Evolutionary conservation across 2,797 vertebrate species (phyloP).

Genomic region (Falco concolor): DNA sequence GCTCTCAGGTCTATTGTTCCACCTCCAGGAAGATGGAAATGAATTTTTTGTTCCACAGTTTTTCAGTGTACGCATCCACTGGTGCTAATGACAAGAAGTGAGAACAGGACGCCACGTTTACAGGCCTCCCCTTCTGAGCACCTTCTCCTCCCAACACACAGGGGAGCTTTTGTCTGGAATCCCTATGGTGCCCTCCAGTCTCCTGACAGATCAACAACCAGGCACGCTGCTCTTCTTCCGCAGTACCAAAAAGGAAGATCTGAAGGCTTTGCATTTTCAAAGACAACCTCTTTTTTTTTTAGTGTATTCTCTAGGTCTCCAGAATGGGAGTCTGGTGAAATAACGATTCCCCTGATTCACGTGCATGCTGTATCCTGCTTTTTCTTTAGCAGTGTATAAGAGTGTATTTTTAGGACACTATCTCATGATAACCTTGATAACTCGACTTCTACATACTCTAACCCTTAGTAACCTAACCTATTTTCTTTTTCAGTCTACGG

Average conservation of each 20-base stretch:
- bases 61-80: not conserved
- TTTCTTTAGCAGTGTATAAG: not conserved
- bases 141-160: not conserved
- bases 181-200: not conserved
- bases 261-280: not conserved
- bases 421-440: not conserved
- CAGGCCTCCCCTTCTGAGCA: not conserved
- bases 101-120: not conserved
- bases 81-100: not conserved
- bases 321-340: not conserved
- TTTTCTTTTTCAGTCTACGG: not conserved
- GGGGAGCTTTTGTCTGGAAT: not conserved
- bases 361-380: not conserved
- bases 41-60: not conserved
- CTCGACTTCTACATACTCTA: not conserved
- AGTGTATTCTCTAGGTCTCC: rapidly evolving
- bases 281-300: slow-evolving; percentile 4
- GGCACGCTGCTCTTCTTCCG: not conserved
- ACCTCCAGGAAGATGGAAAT: not conserved
- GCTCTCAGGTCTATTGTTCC: not conserved
- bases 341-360: not conserved
- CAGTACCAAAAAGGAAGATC: not conserved
- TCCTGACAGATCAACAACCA: not conserved
- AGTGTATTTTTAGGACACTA: not conserved
- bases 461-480: not conserved